Evolutionary conservation across 2,888 invertebrate species (phyloP), one percentile per base, ranked within the genome.

Genomic region (Pseudococcus viburni): DNA sequence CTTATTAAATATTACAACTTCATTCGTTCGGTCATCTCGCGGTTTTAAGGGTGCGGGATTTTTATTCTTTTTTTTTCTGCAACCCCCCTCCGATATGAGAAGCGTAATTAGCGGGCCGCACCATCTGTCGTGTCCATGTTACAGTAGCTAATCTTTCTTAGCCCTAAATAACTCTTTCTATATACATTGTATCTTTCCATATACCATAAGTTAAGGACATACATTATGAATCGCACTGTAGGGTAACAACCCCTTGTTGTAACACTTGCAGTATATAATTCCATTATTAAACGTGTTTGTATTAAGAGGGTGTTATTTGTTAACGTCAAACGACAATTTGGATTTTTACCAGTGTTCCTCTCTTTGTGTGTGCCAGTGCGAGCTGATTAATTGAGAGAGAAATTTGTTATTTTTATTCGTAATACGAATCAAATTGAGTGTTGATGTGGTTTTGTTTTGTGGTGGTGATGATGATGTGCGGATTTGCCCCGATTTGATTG

Each of bases 1-100:
- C 88, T 88, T 88, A 88, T 88, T 88, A 88, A 88, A 88, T 88
- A 88, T 88, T 88, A 88, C 88, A 88, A 64, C 88, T 84, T 59
- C 59, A 87, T 87, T 87, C 87, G 87, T 87, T 87, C 87, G 87
- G 87, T 87, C 87, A 87, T 87, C 87, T 59, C 39, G 87, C 77
- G 87, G 87, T 87, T 87, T 87, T 77, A 87, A 77, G 77, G 77
- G 68, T 68, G 26, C 26, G 87, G 87, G 5, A 73, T 48, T 87
- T 48, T 26, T 73, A 87, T 73, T 87, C 46, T 33, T 87, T 48
- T 19, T 33, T 33, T 33, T 33, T 33, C 26, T 59, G 19, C n/a
- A 17, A 48, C 48, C 87, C 73, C 86, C 77, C 80, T 87, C 48
- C 73, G 87, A 48, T 77, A 87, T 87, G 87, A 87, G 87, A 87